phyloP scores from a whole-genome alignment of 37 sponge, comb jelly and placozoan genomes.

The Spongilla lacustris region DNA sequence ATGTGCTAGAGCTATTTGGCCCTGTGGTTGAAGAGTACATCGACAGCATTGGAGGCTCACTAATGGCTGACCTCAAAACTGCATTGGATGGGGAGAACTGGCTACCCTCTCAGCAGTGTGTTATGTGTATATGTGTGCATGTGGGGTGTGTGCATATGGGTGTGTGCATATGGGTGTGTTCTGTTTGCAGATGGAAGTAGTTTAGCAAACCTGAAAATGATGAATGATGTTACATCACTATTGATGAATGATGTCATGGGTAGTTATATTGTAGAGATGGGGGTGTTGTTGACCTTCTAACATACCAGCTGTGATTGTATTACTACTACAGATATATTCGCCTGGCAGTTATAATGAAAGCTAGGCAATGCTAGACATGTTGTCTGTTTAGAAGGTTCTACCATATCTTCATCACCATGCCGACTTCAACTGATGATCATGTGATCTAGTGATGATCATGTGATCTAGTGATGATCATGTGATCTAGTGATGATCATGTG shows the following conservation, averaged over 20 bases:
- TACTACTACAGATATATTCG: too few relatives aligned
- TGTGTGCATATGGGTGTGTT: background rate
- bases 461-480: background rate
- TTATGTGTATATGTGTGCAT: background rate
- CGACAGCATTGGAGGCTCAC: background rate
- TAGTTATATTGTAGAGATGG: too few relatives aligned
- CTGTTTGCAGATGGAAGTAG: background rate
- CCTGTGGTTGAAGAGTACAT: slow-evolving; percentile 37
- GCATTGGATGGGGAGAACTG: slow-evolving; percentile 39
- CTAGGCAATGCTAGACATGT: too few relatives aligned
- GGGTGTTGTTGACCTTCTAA: too few relatives aligned
- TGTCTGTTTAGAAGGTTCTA: too few relatives aligned
- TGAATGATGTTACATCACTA: too few relatives aligned
- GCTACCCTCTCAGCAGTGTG: slow-evolving; percentile 33
- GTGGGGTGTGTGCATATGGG: background rate
- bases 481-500: background rate
- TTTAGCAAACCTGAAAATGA: too few relatives aligned
- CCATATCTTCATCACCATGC: too few relatives aligned
- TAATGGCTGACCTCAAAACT: slow-evolving; percentile 20
- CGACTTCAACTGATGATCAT: too few relatives aligned
- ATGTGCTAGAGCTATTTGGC: slow-evolving; percentile 28
- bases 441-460: background rate
- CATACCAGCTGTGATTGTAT: too few relatives aligned
- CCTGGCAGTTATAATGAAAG: too few relatives aligned
- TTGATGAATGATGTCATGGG: too few relatives aligned